phyloP scores from a whole-genome alignment of 2,888 invertebrate genomes.

The Trichogramma evanescens region DNA sequence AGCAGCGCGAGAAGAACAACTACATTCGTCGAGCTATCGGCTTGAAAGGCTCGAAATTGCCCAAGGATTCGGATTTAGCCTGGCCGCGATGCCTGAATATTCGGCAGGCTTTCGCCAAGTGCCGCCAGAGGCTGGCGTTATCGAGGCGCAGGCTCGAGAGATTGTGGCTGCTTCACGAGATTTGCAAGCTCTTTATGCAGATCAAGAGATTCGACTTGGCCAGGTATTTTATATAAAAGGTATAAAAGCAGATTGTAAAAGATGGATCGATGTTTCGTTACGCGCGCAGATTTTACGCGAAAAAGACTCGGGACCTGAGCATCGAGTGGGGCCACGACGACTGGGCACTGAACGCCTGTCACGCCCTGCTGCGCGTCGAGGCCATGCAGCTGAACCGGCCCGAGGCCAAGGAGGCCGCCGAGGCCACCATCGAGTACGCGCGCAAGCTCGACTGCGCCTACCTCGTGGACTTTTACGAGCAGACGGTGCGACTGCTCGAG shows the following conservation, averaged over 20 bases:
- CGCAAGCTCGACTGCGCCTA: constrained; percentile 38
- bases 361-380: constrained; percentile 47
- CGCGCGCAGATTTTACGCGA: constrained; percentile 31
- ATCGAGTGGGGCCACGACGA: constrained; percentile 34
- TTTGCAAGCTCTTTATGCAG: constrained; percentile 45
- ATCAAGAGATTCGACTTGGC: constrained; percentile 46
- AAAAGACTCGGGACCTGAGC: constrained; percentile 39
- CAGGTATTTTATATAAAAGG: constrained; percentile 21
- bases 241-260: not conserved
- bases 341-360: constrained; percentile 48
- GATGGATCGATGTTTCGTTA: not conserved
- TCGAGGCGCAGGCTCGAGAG: constrained; percentile 44
- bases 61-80: constrained; percentile 34
- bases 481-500: constrained; percentile 39
- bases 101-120: constrained; percentile 25
- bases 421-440: constrained; percentile 34
- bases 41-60: constrained; percentile 27
- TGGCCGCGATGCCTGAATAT: constrained; percentile 29
- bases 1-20: constrained; percentile 21
- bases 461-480: constrained; percentile 37
- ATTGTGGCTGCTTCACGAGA: constrained; percentile 50
- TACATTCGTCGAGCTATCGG: constrained; percentile 37
- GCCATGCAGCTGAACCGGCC: constrained; percentile 47
- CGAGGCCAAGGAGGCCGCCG: constrained; percentile 46
- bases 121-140: constrained; percentile 33